Base-by-base conservation (phyloP, 2,888 invertebrate genomes). In the Lottia gigantea region DNA sequence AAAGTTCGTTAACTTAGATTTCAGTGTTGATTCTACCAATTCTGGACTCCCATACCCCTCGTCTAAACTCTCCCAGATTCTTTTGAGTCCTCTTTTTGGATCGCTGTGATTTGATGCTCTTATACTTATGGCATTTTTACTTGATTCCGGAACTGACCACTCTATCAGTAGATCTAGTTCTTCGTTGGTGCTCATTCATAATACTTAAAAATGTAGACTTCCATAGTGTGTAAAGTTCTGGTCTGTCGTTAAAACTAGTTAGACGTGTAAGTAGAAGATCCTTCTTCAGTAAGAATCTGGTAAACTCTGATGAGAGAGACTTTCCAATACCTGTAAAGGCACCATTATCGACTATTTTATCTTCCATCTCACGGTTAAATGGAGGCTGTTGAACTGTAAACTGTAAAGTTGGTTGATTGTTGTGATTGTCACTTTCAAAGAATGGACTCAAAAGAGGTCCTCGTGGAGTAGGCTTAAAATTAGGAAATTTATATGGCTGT, bases 21-120 rank as follows among this genome's bases (percentile, higher is more conserved):
- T 73, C 23, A 78, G 55, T 11, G 67, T 40, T 23, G 69, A 19
- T 62, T 75, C 70, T 14, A 74, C 62, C 49, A 75, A 49, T 55
- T 75, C 73, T 6, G 74, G 77, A 7, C 61, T 63, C 14, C 76
- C 77, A 66, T 73, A 74, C 8, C 76, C 25, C 23, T 74, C 71
- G n/a, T 77, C 74, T 14, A 76, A 62, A 16, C 49, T 11, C 0
- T 49, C 49, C 49, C 49, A 49, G 16, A 2, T 67, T 46, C 63
- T 47, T 11, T 66, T 8, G 31, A 68, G 49, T 14, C 72, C 76
- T 66, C 61, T 62, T 7, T 23, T 8, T 45, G 73, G 64, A 62
- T 74, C 49, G 14, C 45, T 25, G 1, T 62, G 14, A 64, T 74
- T 77, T 8, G 75, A 64, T 6, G 77, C 68, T 19, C 71, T 45